Evolutionary conservation across 1,140 invertebrate genomes (phyloP), one percentile per base, ranked within the genome.

Genomic region (Belonocnema kinseyi): DNA sequence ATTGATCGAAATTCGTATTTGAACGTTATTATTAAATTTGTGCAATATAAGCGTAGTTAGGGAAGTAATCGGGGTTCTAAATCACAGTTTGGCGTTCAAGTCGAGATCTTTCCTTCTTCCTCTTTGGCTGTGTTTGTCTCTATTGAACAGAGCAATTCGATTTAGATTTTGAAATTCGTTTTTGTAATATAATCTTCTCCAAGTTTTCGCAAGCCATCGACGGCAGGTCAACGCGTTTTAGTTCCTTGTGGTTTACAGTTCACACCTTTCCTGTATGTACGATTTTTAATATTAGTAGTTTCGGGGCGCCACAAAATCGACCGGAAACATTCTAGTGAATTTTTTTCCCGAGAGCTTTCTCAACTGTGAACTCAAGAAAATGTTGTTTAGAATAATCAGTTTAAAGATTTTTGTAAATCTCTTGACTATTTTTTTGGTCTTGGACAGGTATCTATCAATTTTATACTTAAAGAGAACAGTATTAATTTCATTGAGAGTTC

Each of bases 211-310:
- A 40, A 66, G 26, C 82, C 82, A 80, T 88, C 80, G 85, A 88
- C 85, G 88, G 87, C 88, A 87, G 87, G 86, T 87, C 82, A 66
- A 75, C 74, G 61, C 72, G 50, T 21, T 56, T 72, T 56, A 17
- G 33, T 66, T 66, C 13, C n/a, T 40, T 14, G 33, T n/a, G 13
- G 4, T 33, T n/a, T 14, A 26, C 58, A 66, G 26, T 66, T 33
- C 2, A 46, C 5, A 46, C 40, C 7, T 11, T 46, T 46, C 10
- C 40, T 46, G 40, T 46, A 46, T 46, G 10, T 46, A 46, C 40
- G 40, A 46, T 46, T 46, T 11, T 46, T 46, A 46, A 46, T 66
- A 66, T 66, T 40, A 33, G 61, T 66, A 46, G 61, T 66, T 66
- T 66, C 61, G 33, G 7, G 56, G 26, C 13, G 61, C 46, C 61